These are phyloP conservation scores for Pipistrellus nathusii DNA, from an alignment of 2,797 vertebrate genomes.

Conservation along the genomic window DNA sequence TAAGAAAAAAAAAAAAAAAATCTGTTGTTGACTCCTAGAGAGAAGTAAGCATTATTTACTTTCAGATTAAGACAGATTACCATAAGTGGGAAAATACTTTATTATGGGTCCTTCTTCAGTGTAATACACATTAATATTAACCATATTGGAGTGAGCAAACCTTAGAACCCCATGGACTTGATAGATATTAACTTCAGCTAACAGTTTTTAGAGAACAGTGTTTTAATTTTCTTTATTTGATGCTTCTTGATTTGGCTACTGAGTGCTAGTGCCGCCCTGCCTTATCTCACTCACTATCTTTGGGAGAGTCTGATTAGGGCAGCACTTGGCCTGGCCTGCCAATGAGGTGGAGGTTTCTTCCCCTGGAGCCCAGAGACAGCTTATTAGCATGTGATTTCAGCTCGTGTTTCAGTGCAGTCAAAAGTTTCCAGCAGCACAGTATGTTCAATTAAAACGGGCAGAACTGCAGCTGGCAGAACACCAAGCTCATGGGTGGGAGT, in stretches of 20 bases:
- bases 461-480: conserved; percentile 86
- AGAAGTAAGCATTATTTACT: conserved; percentile 39
- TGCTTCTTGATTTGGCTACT: neutral
- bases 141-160: neutral
- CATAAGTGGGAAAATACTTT: neutral
- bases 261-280: neutral
- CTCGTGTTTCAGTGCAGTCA: conserved; percentile 85
- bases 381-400: conserved; percentile 86
- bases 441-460: conserved; percentile 86
- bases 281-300: neutral
- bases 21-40: neutral
- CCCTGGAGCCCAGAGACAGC: conserved; percentile 79
- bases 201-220: neutral
- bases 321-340: conserved; percentile 66
- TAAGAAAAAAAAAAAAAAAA: neutral
- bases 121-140: neutral
- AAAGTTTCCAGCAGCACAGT: conserved; percentile 86
- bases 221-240: conserved; percentile 53
- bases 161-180: neutral
- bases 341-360: conserved; percentile 71
- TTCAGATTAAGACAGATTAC: neutral
- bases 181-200: neutral
- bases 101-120: conserved; percentile 31
- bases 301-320: conserved; percentile 64
- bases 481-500: conserved; percentile 85